Conservation (phyloP, 1,140 invertebrate species). For the Agrilus planipennis region DNA sequence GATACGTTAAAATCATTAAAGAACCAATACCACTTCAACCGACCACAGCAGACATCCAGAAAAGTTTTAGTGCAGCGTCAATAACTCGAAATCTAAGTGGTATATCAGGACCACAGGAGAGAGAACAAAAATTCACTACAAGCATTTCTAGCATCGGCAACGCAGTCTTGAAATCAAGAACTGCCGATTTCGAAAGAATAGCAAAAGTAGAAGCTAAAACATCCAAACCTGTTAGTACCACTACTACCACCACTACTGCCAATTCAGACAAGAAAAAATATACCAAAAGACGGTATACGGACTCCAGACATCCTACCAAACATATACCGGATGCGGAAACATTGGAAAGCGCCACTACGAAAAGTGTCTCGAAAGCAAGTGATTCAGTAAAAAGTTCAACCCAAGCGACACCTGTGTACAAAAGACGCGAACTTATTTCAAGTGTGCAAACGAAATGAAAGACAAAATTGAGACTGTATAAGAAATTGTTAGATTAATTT, state of each 20-base stretch:
- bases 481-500: too few relatives aligned
- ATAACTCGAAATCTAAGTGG: constrained; percentile 10
- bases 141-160: constrained; percentile 55
- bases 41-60: constrained; percentile 21
- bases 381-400: constrained; percentile 17
- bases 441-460: constrained; percentile 44
- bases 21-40: constrained; percentile 24
- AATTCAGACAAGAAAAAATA: constrained; percentile 47
- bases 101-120: constrained; percentile 13
- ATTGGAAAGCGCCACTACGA: constrained; percentile 25
- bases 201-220: constrained; percentile 23
- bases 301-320: constrained; percentile 46
- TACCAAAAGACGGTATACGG: constrained; percentile 48
- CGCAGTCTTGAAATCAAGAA: constrained; percentile 52
- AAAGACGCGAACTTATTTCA: constrained; percentile 67
- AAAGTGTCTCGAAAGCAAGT: constrained; percentile 13
- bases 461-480: not conserved
- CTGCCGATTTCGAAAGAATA: constrained; percentile 54
- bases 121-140: constrained; percentile 37
- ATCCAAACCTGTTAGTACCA: constrained; percentile 18
- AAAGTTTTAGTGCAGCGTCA: constrained; percentile 18
- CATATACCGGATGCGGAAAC: constrained; percentile 46
- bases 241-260: constrained; percentile 38
- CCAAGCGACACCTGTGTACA: constrained; percentile 49
- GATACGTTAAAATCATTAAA: too few relatives aligned